phyloP scores from a whole-genome alignment of 2,888 invertebrate genomes.

The Halictus ligatus region DNA sequence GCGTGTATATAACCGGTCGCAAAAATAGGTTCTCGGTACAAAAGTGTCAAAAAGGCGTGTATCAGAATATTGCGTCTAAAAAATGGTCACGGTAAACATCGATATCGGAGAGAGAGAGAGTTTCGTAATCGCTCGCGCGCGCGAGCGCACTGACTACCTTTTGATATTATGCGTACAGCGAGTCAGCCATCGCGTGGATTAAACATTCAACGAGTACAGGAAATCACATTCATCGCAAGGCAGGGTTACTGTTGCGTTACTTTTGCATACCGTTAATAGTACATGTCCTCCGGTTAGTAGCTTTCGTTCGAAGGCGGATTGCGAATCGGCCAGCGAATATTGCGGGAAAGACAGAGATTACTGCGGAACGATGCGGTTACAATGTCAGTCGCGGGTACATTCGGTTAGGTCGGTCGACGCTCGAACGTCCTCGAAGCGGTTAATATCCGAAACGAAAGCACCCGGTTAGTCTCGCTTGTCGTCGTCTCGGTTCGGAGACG shows the following conservation, averaged over 20 bases:
- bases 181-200: slow-evolving; percentile 43
- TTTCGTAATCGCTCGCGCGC: not conserved
- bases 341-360: slow-evolving; percentile 7
- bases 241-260: slow-evolving; percentile 58
- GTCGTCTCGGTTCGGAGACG: not conserved
- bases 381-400: slow-evolving; percentile 21
- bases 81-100: not conserved
- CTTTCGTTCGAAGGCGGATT: not conserved
- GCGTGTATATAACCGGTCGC: not conserved
- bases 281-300: slow-evolving; percentile 37
- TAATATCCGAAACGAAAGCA: slow-evolving; percentile 42
- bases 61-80: slow-evolving; percentile 14
- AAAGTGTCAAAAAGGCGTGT: slow-evolving; percentile 27
- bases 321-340: not conserved
- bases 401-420: not conserved
- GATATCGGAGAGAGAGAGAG: not conserved
- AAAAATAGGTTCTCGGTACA: slow-evolving; percentile 45
- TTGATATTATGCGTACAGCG: slow-evolving; percentile 36
- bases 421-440: slow-evolving; percentile 42
- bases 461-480: slow-evolving; percentile 51
- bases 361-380: slow-evolving; percentile 24
- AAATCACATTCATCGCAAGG: slow-evolving; percentile 62
- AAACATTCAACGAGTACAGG: slow-evolving; percentile 54
- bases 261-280: slow-evolving; percentile 50
- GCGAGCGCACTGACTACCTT: not conserved